A percentile compares a stretch with the other conserved stretches of the same genome.
phyloP scores from a whole-genome alignment of 2,888 invertebrate genomes.

The Perdita meconis region DNA sequence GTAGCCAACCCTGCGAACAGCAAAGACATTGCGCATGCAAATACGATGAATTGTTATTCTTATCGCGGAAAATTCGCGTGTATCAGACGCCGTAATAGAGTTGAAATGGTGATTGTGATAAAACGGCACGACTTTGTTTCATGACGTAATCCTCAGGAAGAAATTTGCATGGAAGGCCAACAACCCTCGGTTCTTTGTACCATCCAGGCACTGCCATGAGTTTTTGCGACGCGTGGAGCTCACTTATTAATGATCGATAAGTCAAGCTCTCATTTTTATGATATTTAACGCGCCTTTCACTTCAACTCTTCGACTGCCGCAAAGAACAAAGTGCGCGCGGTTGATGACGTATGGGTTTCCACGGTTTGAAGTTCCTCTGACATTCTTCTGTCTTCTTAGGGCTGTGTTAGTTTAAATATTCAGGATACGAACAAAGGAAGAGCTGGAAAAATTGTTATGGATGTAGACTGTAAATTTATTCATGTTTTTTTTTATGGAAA shows the following conservation, averaged over 20 bases:
- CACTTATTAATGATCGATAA: constrained; percentile 34
- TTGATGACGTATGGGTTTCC: not conserved
- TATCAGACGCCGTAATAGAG: not conserved
- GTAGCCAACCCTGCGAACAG: no score
- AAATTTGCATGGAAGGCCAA: not conserved
- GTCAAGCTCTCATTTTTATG: constrained; percentile 27
- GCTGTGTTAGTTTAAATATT: no score
- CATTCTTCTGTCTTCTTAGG: no score
- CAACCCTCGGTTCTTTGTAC: not conserved
- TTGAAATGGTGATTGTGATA: not conserved
- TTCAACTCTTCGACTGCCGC: constrained; percentile 21
- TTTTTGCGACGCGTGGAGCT: constrained; percentile 8
- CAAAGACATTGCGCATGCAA: not conserved
- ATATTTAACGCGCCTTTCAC: constrained; percentile 44
- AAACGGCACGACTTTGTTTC: not conserved
- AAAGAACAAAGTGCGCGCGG: constrained; percentile 14
- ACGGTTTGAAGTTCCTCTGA: no score
- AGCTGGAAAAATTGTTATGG: no score
- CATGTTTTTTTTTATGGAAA: no score
- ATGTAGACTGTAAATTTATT: no score
- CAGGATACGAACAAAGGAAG: no score
- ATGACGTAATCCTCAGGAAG: not conserved
- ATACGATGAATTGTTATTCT: not conserved
- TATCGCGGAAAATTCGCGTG: not conserved
- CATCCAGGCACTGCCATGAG: not conserved